A percentile compares a stretch with the other conserved stretches of the same genome.
phyloP scores from a whole-genome alignment of 92 coral and sea anemone species.

The Chrysogorgia sp. region DNA sequence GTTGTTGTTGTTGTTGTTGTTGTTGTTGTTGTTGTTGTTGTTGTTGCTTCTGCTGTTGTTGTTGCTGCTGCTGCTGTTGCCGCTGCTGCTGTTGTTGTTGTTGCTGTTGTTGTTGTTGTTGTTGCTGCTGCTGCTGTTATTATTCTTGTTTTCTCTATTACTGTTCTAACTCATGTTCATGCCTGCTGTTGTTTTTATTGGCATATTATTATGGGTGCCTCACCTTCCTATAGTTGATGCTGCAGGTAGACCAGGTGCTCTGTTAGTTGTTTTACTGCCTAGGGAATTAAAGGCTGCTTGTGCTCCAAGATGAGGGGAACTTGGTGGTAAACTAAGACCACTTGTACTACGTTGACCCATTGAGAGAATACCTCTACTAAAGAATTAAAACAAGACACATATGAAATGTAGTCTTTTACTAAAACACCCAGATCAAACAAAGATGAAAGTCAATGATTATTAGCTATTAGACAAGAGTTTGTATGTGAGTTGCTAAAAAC shows the following conservation, averaged over 20 bases:
- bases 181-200: too few relatives aligned
- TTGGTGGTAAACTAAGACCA: conserved; percentile 76
- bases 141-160: too few relatives aligned
- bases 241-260: conserved; percentile 41
- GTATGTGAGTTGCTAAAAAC: too few relatives aligned
- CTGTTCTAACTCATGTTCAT: conserved; percentile 3
- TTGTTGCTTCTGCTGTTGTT: too few relatives aligned
- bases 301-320: conserved; percentile 76
- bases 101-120: background rate
- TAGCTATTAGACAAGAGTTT: too few relatives aligned
- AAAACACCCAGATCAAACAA: too few relatives aligned
- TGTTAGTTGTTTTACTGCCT: conserved; percentile 7
- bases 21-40: conserved; percentile 53
- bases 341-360: conserved; percentile 88
- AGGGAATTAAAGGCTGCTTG: conserved; percentile 72
- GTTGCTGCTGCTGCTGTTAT: conserved; percentile 36
- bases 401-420: too few relatives aligned
- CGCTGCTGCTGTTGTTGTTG: background rate
- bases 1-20: conserved; percentile 19
- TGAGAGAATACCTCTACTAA: conserved; percentile 86
- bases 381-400: background rate
- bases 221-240: conserved; percentile 44
- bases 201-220: background rate
- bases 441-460: too few relatives aligned
- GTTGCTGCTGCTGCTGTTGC: too few relatives aligned